Percentiles rank a stretch among this genome's conserved stretches.
phyloP scores from a whole-genome alignment of 2,888 invertebrate species.

The Dynastes grantii region DNA sequence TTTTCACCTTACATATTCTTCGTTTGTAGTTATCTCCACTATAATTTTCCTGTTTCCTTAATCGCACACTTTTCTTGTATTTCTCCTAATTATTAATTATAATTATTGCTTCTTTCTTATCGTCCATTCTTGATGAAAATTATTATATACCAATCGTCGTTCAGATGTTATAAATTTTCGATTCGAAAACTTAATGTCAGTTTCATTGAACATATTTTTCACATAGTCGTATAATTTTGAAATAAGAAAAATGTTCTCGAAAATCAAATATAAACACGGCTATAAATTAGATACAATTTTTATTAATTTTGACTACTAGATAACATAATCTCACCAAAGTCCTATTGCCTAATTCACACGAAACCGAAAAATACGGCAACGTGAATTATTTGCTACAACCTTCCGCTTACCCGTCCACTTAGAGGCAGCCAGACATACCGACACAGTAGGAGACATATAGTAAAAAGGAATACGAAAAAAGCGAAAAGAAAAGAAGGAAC shows the following conservation, averaged over 20 bases:
- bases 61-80: no score
- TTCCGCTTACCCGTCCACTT: conserved; percentile 2
- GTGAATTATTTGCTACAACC: conserved; percentile 36
- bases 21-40: no score
- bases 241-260: background rate
- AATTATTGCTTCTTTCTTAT: no score
- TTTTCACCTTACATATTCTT: no score
- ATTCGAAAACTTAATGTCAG: no score
- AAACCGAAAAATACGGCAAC: conserved; percentile 29
- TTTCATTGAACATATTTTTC: no score
- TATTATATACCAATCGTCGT: no score
- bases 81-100: no score
- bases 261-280: background rate
- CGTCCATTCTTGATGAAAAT: no score
- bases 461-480: conserved; percentile 24
- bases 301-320: conserved; percentile 23
- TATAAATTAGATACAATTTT: conserved; percentile 27
- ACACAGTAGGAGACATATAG: conserved; percentile 8
- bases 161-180: no score
- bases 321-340: conserved; percentile 16
- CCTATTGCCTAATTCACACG: conserved; percentile 33
- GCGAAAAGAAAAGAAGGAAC: conserved; percentile 28
- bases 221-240: no score
- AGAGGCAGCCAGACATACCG: conserved; percentile 2
- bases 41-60: no score